phyloP scores from a whole-genome alignment of 2,888 invertebrate genomes.

The Malacosoma neustria region DNA sequence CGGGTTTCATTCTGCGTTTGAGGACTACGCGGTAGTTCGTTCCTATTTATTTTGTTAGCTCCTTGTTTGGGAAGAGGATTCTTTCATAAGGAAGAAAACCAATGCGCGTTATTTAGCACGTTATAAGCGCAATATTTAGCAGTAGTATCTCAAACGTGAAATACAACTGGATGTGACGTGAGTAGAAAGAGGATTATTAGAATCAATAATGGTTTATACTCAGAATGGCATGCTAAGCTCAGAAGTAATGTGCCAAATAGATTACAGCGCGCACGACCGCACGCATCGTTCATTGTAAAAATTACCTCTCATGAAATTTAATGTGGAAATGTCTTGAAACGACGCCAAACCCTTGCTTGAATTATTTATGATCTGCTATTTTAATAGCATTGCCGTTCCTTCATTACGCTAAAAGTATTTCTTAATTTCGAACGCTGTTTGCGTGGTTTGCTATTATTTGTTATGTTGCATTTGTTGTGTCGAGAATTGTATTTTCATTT shows the following conservation, averaged over 20 bases:
- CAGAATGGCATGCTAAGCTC: background rate
- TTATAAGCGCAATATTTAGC: no score
- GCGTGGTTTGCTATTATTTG: conserved; percentile 36
- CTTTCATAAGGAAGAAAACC: no score
- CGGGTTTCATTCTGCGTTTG: no score
- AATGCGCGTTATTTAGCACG: no score
- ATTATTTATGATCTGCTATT: conserved; percentile 71
- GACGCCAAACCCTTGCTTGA: conserved; percentile 66
- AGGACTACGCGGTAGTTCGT: no score
- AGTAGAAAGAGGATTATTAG: no score
- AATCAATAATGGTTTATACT: background rate
- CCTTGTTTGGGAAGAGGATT: no score
- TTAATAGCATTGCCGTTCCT: conserved; percentile 64
- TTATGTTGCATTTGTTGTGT: no score
- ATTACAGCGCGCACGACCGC: conserved; percentile 37
- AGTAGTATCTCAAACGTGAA: no score
- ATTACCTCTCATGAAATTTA: conserved; percentile 72
- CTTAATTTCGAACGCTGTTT: conserved; percentile 56
- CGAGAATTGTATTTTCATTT: no score
- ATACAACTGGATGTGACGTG: no score
- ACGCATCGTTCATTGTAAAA: conserved; percentile 51
- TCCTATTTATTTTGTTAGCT: no score
- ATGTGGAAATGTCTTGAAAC: conserved; percentile 73
- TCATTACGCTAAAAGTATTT: conserved; percentile 64
- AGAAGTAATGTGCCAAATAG: background rate